phyloP scores from a whole-genome alignment of 2,113 vertebrate species.

The Symphodus melops region DNA sequence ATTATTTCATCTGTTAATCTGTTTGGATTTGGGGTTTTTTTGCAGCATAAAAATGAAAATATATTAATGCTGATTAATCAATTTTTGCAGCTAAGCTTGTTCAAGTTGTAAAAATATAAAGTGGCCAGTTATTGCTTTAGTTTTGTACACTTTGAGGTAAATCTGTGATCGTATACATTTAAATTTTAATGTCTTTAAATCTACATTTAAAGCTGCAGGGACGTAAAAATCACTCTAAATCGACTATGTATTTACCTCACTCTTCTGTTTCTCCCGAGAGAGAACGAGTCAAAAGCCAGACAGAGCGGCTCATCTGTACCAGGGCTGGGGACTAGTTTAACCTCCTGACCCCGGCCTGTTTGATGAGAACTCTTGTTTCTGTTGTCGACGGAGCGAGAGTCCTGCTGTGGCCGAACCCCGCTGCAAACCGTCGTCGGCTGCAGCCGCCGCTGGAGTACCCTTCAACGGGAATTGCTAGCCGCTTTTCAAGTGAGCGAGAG shows the following conservation, averaged over 20 bases:
- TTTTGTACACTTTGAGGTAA: too few species aligned
- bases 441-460: conserved; percentile 37
- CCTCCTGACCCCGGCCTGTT: conserved; percentile 32
- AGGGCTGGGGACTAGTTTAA: conserved; percentile 23
- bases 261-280: neutral
- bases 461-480: conserved; percentile 14
- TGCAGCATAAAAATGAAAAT: too few species aligned
- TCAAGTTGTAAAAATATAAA: too few species aligned
- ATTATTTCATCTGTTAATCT: too few species aligned
- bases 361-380: conserved; percentile 48
- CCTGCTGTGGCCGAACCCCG: conserved; percentile 9
- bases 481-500: conserved; percentile 25
- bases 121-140: too few species aligned
- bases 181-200: neutral
- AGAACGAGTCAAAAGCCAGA: neutral
- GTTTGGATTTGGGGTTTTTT: too few species aligned
- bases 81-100: too few species aligned
- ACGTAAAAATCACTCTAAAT: too few species aligned
- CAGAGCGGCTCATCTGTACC: conserved; percentile 3
- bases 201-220: neutral
- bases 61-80: too few species aligned
- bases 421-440: conserved; percentile 3
- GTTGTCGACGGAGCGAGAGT: conserved; percentile 4
- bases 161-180: too few species aligned
- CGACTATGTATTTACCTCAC: too few species aligned